Conservation (phyloP, 2,888 invertebrate species). For the Clitarchus hookeri region DNA sequence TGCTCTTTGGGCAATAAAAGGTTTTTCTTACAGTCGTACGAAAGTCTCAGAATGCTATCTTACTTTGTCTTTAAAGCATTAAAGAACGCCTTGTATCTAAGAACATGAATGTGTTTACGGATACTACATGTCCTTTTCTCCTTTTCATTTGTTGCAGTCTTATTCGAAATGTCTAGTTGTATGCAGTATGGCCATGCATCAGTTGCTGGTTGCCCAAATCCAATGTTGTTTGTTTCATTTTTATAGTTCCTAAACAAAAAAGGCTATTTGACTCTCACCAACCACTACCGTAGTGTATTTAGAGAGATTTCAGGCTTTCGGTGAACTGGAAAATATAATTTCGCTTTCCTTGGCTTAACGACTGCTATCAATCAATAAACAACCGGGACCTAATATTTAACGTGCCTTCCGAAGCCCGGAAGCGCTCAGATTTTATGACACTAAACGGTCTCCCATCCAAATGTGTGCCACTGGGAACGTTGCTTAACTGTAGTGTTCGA, state of each 20-base stretch:
- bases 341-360: neutral
- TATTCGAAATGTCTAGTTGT: neutral
- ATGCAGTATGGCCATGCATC: neutral
- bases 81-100: neutral
- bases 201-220: constrained; percentile 11
- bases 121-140: neutral
- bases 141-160: neutral
- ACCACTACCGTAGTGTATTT: neutral
- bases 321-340: neutral
- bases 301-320: neutral
- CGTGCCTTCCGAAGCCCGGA: too few relatives aligned
- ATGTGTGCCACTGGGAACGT: too few relatives aligned
- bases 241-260: neutral
- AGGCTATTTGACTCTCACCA: neutral
- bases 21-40: neutral
- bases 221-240: neutral
- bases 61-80: constrained; percentile 3
- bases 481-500: too few relatives aligned
- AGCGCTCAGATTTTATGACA: too few relatives aligned
- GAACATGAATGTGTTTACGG: neutral
- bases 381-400: too few relatives aligned
- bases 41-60: neutral
- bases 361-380: too few relatives aligned
- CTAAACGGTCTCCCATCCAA: too few relatives aligned
- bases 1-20: neutral